Base-by-base conservation (phyloP, 1,140 invertebrate genomes). In the Zaprionus davidi region DNA sequence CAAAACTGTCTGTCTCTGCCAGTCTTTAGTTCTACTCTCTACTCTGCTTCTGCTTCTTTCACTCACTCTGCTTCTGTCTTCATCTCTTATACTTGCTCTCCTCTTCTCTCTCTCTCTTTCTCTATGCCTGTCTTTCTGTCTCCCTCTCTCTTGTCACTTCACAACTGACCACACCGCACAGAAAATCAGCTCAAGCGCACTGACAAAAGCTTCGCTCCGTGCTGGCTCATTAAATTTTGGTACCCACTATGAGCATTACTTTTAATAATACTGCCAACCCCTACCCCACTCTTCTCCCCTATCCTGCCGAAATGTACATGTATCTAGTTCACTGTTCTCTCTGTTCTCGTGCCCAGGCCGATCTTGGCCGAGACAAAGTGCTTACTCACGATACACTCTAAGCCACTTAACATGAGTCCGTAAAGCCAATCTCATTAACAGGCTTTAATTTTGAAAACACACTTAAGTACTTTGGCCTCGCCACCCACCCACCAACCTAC, bases 351-450 rank as follows among this genome's bases (percentile, higher is more conserved):
- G n/a, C 41, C 41, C n/a, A 17, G n/a, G 5, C 55, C 59, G 68
- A 66, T 81, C 76, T 77, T 73, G 41, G 41, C 41, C 72, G 56
- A 65, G 72, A 68, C 75, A 65, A 85, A 88, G 85, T 82, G 78
- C 85, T 88, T 90, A 90, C 81, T 90, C 81, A 79, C 81, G 70
- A 88, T 84, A 90, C 85, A 81, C 81, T 84, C 78, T 75, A 88
- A 90, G 85, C 85, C 85, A 88, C 85, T 88, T 88, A 88, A 88
- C 81, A 87, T 88, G 85, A 88, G 81, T 88, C 85, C 77, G 85
- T 87, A 88, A 84, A 88, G 85, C 85, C 85, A 88, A 88, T 88
- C 85, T 88, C 85, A 88, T 88, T 88, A 88, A 85, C 85, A 79
- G 85, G 81, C 85, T 88, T 88, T 88, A 88, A 88, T 90, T 88